Conservation (phyloP, 2,113 vertebrate genomes). For the Rafetus swinhoei region DNA sequence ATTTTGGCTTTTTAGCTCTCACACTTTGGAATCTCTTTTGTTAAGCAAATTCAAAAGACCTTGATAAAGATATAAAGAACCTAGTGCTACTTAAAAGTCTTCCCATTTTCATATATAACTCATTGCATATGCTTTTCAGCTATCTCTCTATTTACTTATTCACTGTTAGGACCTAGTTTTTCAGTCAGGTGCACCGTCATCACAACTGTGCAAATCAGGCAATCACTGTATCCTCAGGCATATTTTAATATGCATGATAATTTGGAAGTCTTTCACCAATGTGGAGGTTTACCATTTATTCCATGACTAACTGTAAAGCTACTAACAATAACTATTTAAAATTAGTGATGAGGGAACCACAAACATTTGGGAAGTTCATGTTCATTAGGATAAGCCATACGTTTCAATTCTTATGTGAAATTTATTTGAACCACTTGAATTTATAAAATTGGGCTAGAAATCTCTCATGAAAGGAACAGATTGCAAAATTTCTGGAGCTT, state of each 20-base stretch:
- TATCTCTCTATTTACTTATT: background rate
- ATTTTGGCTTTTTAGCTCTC: background rate
- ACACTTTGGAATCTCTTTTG: background rate
- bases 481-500: background rate
- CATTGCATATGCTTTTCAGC: background rate
- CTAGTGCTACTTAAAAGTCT: background rate
- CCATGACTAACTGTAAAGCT: background rate
- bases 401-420: background rate
- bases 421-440: background rate
- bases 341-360: background rate
- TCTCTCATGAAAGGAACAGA: background rate
- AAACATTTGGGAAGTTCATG: background rate
- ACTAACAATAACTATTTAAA: background rate
- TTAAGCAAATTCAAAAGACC: background rate
- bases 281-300: background rate
- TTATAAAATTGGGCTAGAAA: background rate
- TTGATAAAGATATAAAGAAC: background rate
- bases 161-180: background rate
- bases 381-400: background rate
- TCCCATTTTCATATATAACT: background rate
- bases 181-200: background rate
- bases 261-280: background rate
- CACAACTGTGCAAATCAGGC: background rate
- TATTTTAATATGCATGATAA: background rate
- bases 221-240: background rate